Percentiles rank a stretch among this genome's conserved stretches.
These are phyloP conservation scores for Hoplodrina blanda DNA, from an alignment of 2,888 invertebrate genomes.

Conservation along the genomic window DNA sequence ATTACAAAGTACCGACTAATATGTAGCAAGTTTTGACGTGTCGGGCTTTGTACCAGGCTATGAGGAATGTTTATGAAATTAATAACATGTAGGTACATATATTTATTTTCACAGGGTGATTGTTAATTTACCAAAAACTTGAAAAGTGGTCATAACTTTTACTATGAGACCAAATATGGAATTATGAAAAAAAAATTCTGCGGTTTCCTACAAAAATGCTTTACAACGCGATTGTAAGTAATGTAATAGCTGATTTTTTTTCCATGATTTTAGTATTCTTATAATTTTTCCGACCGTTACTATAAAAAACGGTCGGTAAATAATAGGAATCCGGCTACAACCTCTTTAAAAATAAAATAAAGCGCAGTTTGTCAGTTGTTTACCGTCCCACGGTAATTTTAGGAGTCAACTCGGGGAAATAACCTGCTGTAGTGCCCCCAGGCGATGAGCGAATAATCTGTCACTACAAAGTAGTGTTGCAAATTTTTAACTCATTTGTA, in stretches of 20 bases:
- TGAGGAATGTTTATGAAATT: conserved; percentile 11
- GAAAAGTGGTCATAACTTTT: no score
- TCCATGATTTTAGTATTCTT: no score
- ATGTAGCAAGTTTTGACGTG: conserved; percentile 26
- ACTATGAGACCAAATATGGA: no score
- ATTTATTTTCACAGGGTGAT: no score
- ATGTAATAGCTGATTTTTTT: no score
- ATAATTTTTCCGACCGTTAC: background rate
- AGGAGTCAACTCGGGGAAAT: conserved; percentile 50
- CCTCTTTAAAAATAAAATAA: conserved; percentile 33
- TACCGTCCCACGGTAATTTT: conserved; percentile 47
- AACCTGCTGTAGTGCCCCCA: conserved; percentile 26
- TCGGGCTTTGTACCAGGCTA: conserved; percentile 20
- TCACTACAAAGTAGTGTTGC: conserved; percentile 36
- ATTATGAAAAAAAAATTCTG: no score
- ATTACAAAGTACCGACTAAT: conserved; percentile 17
- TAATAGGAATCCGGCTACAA: background rate
- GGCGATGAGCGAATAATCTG: conserved; percentile 45
- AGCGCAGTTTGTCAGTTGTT: conserved; percentile 49
- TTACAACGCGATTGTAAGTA: no score
- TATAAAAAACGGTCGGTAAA: background rate
- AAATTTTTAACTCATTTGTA: conserved; percentile 33
- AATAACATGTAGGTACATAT: conserved; percentile 14
- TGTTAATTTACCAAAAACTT: no score
- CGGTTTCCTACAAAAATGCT: no score